These are phyloP conservation scores for Zaprionus inermis DNA, from an alignment of 1,140 invertebrate species.

Conservation along the genomic window DNA sequence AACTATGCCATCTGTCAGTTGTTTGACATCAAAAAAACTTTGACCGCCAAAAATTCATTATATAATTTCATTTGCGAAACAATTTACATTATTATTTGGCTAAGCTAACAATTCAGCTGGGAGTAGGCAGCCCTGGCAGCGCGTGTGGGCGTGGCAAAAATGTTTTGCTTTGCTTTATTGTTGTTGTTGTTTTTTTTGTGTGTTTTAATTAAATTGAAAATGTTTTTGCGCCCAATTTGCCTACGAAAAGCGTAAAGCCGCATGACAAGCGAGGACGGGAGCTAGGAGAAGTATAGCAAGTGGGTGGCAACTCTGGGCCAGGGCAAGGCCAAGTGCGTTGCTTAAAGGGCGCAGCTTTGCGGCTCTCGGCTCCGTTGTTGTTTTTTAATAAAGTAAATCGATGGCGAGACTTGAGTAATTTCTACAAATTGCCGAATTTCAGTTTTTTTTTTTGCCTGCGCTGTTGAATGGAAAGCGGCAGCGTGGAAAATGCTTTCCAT, in stretches of 20 bases:
- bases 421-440: slow-evolving; percentile 69
- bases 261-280: slow-evolving; percentile 30
- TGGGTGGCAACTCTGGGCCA: not conserved
- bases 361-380: slow-evolving; percentile 14
- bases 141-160: not conserved
- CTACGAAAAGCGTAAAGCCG: slow-evolving; percentile 40
- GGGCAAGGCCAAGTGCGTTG: not conserved
- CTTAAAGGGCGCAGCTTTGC: slow-evolving; percentile 15
- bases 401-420: slow-evolving; percentile 65
- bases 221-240: slow-evolving; percentile 65
- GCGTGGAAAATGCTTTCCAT: slow-evolving; percentile 65
- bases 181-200: slow-evolving; percentile 52
- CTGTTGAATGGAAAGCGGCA: slow-evolving; percentile 27
- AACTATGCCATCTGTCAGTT: slow-evolving; percentile 35
- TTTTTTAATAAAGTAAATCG: slow-evolving; percentile 79
- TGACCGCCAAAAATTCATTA: slow-evolving; percentile 44
- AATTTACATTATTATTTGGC: slow-evolving; percentile 74
- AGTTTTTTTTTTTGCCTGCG: slow-evolving; percentile 6
- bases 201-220: slow-evolving; percentile 79
- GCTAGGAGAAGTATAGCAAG: not conserved
- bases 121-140: slow-evolving; percentile 14
- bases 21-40: slow-evolving; percentile 55
- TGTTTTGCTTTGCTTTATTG: slow-evolving; percentile 11
- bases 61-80: slow-evolving; percentile 65
- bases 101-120: slow-evolving; percentile 46